Evolutionary conservation across 2,888 invertebrate genomes (phyloP).

Genomic region (Acrocera orbiculus): DNA sequence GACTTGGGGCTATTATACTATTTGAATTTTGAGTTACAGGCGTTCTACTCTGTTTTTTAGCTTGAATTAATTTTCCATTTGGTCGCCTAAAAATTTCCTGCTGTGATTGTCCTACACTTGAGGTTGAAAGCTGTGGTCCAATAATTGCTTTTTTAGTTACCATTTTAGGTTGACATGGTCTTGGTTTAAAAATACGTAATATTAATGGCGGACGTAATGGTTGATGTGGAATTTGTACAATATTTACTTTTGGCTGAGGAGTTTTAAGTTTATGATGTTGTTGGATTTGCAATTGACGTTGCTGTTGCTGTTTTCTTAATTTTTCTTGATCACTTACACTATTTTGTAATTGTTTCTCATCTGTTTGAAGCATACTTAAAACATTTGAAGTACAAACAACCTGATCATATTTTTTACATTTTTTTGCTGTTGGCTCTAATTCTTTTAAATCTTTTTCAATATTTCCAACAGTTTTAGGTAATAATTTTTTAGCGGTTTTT

Average conservation of each 20-base stretch:
- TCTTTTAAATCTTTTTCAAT: not conserved
- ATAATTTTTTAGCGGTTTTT: too few relatives aligned
- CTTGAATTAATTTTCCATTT: slow-evolving; percentile 31
- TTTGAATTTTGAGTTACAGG: slow-evolving; percentile 1
- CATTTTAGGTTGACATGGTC: slow-evolving; percentile 17
- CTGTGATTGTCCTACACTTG: slow-evolving; percentile 17
- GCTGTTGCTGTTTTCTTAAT: not conserved
- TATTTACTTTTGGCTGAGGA: not conserved
- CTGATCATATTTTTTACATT: slow-evolving; percentile 25
- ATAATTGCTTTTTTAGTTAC: slow-evolving; percentile 7
- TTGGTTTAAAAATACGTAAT: slow-evolving; percentile 20
- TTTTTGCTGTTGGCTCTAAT: slow-evolving; percentile 14
- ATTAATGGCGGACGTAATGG: slow-evolving; percentile 22
- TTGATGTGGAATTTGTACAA: slow-evolving; percentile 1
- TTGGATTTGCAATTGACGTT: slow-evolving; percentile 1
- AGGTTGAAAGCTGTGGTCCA: slow-evolving; percentile 11
- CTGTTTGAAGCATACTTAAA: slow-evolving; percentile 27
- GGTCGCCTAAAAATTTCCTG: slow-evolving; percentile 30
- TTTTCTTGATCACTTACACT: not conserved
- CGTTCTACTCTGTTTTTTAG: slow-evolving; percentile 23
- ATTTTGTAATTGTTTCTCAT: slow-evolving; percentile 14
- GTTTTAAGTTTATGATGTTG: not conserved
- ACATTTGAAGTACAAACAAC: slow-evolving; percentile 46
- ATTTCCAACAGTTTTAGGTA: slow-evolving; percentile 9
- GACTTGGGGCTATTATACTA: slow-evolving; percentile 8